Evolutionary conservation across 2,797 vertebrate genomes (phyloP), one percentile per base, ranked within the genome.

Genomic region (Argentina silus): DNA sequence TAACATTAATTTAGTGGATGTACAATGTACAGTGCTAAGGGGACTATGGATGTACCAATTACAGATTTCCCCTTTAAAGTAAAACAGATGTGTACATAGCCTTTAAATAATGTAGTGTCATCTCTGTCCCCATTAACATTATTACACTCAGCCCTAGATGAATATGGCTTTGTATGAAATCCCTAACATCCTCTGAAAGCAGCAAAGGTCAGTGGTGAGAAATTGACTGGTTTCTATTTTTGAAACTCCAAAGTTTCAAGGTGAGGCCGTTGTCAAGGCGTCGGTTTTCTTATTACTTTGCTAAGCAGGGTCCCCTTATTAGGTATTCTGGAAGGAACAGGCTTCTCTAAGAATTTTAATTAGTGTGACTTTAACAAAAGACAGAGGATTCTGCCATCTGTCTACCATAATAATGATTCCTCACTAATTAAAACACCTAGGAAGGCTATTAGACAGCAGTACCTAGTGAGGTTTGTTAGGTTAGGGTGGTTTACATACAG

Each of bases 341-440:
- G 90, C 91, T 94, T 95, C 92, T 94, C 89, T 62, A 85, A 88
- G 92, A 96, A 97, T 95, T 92, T 95, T 95, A 98, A 97, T 97
- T 96, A 97, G 93, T 91, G 94, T 93, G 94, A 95, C 93, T 97
- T 94, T 92, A 95, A 95, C 91, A 95, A 93, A 92, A 89, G 84
- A 94, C 87, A 88, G 93, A 93, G 94, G 92, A 95, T 92, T 95
- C 91, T 94, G 90, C 93, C 95, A 95, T 94, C 95, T 96, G 95
- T 94, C 94, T 94, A 89, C 88, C 92, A 91, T 93, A 95, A 91
- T 91, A 89, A 95, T 91, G 85, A 94, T 94, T 88, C 92, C 89
- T 90, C 91, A 88, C 93, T 97, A 96, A 96, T 97, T 97, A 96
- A 96, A 96, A 92, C 89, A 95, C 91, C 81, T 85, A 92, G 90